Evolutionary conservation across 1,140 invertebrate species (phyloP).

Genomic region (Fopius arisanus): DNA sequence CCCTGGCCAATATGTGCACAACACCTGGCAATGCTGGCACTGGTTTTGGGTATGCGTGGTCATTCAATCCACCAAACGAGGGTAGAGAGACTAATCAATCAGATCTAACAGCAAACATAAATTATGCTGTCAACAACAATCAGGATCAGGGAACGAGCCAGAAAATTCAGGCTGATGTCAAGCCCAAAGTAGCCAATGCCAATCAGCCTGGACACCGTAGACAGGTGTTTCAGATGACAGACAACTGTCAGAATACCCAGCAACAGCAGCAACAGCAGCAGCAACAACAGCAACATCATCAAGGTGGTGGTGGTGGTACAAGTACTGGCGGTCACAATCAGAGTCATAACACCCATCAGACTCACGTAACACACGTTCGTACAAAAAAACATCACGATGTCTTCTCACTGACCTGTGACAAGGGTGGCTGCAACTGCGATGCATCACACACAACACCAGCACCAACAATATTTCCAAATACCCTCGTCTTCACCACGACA

Average conservation of each 20-base stretch:
- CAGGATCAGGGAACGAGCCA: slow-evolving; percentile 62
- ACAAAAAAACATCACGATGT: slow-evolving; percentile 61
- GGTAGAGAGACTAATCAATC: slow-evolving; percentile 55
- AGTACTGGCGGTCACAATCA: slow-evolving; percentile 57
- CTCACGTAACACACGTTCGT: slow-evolving; percentile 55
- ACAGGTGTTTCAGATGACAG: slow-evolving; percentile 61
- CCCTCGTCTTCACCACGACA: slow-evolving; percentile 60
- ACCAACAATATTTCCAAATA: slow-evolving; percentile 57
- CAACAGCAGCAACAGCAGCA: slow-evolving; percentile 49
- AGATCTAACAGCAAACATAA: slow-evolving; percentile 58
- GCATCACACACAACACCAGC: slow-evolving; percentile 55
- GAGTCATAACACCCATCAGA: slow-evolving; percentile 49
- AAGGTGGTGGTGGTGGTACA: slow-evolving; percentile 9
- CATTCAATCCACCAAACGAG: slow-evolving; percentile 58
- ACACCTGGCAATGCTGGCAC: slow-evolving; percentile 60
- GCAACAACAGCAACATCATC: neutral
- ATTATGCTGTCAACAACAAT: slow-evolving; percentile 61
- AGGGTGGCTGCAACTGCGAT: slow-evolving; percentile 60
- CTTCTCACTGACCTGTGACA: slow-evolving; percentile 59
- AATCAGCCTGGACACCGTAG: slow-evolving; percentile 31
- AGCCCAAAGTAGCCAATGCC: slow-evolving; percentile 38
- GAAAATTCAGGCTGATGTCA: slow-evolving; percentile 62
- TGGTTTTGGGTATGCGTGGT: slow-evolving; percentile 63
- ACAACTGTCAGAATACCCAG: slow-evolving; percentile 58
- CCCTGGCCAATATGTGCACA: slow-evolving; percentile 62